These are phyloP conservation scores for Helarctos malayanus DNA, from an alignment of 2,797 vertebrate species.

Conservation along the genomic window DNA sequence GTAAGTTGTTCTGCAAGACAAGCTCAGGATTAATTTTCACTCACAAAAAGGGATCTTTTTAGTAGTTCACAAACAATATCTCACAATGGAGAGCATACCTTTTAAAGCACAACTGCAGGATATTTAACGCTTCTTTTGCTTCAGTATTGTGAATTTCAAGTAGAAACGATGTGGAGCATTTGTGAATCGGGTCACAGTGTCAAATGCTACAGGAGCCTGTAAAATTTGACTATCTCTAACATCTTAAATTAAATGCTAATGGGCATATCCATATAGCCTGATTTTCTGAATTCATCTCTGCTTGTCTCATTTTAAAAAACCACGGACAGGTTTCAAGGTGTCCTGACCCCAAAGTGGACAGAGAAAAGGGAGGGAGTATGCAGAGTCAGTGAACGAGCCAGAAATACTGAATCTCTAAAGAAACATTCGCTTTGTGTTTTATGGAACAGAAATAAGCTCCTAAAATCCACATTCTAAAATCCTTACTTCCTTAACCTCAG, in stretches of 20 bases:
- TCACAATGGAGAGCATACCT: slow-evolving; percentile 10
- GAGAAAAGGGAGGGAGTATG: too few species aligned
- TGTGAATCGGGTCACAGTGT: slow-evolving; percentile 78
- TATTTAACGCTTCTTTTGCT: slow-evolving; percentile 75
- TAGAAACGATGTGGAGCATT: slow-evolving; percentile 66
- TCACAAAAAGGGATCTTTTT: slow-evolving; percentile 4
- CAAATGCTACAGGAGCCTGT: slow-evolving; percentile 74
- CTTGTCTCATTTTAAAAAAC: slow-evolving; percentile 69
- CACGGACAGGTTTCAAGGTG: slow-evolving; percentile 40
- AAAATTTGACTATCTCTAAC: slow-evolving; percentile 79
- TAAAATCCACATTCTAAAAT: slow-evolving; percentile 58
- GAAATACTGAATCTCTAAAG: slow-evolving; percentile 58
- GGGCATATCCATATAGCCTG: slow-evolving; percentile 56
- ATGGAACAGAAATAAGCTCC: slow-evolving; percentile 58
- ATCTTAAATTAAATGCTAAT: slow-evolving; percentile 81
- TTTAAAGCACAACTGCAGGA: slow-evolving; percentile 57
- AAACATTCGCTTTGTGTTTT: slow-evolving; percentile 58
- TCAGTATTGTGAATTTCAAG: slow-evolving; percentile 80
- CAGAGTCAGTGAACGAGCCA: neutral
- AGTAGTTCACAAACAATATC: neutral
- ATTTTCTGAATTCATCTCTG: slow-evolving; percentile 75
- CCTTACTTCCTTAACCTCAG: slow-evolving; percentile 22
- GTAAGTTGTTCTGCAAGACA: slow-evolving; percentile 24
- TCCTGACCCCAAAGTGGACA: slow-evolving; percentile 48
- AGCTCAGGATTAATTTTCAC: slow-evolving; percentile 46